Evolutionary conservation across 2,888 invertebrate species (phyloP), one percentile per base, ranked within the genome.

Genomic region (Drepana falcataria): DNA sequence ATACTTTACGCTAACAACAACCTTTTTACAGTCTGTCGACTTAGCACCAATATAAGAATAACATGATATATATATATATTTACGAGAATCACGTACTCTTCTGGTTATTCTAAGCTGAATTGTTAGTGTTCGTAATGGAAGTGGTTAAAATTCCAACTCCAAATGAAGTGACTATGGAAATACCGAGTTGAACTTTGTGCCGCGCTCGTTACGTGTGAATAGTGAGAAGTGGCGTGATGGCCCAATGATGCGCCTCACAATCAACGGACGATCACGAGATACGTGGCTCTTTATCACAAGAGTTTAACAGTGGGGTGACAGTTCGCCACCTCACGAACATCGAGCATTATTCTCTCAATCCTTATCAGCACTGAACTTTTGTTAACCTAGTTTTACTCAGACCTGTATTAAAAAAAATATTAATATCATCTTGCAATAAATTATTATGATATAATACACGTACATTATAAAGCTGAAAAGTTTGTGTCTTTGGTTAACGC

Each of bases 171-270:
- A 21, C 21, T 34, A 51, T 51, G 51, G 51, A 51, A 40, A 51
- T 40, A 51, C 41, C 40, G 34, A 33, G 51, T 33, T 51, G 51
- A 51, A 51, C 51, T 51, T 51, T 51, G 51, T 51, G 51, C 51
- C 51, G 40, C 4, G 34, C 34, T 40, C 21, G 51, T 51, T 51
- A 41, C 33, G 51, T 44, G 47, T 35, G 35, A 51, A 48, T 41
- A 64, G 73, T 75, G 74, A 76, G 61, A 63, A 65, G 73, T 76
- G 74, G 77, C 75, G 74, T 75, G 77, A 77, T 72, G 71, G 55
- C 40, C 48, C 56, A 61, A 58, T 68, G 60, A 65, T 66, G 64
- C 60, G 72, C 56, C 55, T 51, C 44, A 63, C 64, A 63, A 66
- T 69, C 68, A 59, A 47, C 48, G 55, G 51, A 48, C 53, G 58